Evolutionary conservation across 2,888 invertebrate species (phyloP), one percentile per base, ranked within the genome.

Genomic region (Ennomos fuscantarius): DNA sequence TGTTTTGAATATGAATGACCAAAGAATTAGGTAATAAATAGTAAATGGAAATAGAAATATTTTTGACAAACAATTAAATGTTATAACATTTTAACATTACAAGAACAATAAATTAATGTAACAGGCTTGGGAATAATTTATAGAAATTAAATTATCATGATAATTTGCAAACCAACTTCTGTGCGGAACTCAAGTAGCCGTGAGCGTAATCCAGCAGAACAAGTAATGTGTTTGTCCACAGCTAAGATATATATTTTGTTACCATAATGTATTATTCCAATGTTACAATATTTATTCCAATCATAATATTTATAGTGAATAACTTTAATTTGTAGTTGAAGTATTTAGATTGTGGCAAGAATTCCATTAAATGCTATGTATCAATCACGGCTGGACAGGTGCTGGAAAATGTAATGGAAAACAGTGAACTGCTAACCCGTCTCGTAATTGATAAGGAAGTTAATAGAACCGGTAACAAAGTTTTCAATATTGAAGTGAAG

Each of bases 351-450:
- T 55, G n/a, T 15, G n/a, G 45, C 58, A 51, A 48, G 58, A 56
- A 60, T 60, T 58, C 40, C 51, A 63, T 59, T 63, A 59, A 41
- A 44, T n/a, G 40, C 52, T 40, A 55, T 60, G 60, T 52, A 66
- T 66, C 64, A 62, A 62, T 66, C 66, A 61, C 12, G 11, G 8
- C 35, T 58, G 66, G n/a, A 59, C 66, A 66, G 55, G 45, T 46
- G 35, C 43, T 61, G 60, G 62, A 58, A 62, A 60, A 62, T 48
- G 57, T 45, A 60, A 64, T 56, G 55, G 56, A 56, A 64, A 55
- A 57, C 47, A 46, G 24, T 55, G 43, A 40, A 55, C 56, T 53
- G 12, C 42, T 51, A 58, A 57, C 48, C 34, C 15, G 51, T 40
- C 40, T 58, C 36, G 44, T 58, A 47, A 58, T 58, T 58, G 52